Base-by-base conservation (phyloP, 2,797 vertebrate genomes). In the Siniperca undulata region DNA sequence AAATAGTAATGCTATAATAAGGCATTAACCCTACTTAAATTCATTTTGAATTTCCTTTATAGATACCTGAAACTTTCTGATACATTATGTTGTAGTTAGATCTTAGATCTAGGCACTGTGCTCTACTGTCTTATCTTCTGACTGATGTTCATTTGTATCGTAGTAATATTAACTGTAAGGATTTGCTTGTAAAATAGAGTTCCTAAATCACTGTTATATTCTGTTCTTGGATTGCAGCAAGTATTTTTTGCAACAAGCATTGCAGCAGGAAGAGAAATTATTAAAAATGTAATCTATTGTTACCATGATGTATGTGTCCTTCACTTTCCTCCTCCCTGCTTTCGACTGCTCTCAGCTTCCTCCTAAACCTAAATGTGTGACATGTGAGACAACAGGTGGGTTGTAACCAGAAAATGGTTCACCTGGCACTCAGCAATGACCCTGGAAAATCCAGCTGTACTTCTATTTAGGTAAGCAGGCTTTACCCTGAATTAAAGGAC, bases 371-470 rank as follows among this genome's bases (percentile, higher is more conserved):
- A 36, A 66, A 8, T 22, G 13, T 40, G 50, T 64, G 62, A 76
- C 44, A 58, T 34, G 13, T n/a, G 40, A 64, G 27, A 74, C 64
- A 52, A 61, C 74, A 30, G 58, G 62, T 73, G 34, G 19, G 48
- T 38, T 79, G 10, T 9, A 59, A 68, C 38, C 38, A 44, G 70
- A 64, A 76, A 78, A n/a, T 48, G 59, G 19, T 36, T 83, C 70
- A 74, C 55, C 62, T 59, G 66, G 40, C 38, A 56, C 46, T 74
- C 44, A 62, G 65, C 70, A 85, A 56, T 48, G 56, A 73, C 38
- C 48, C 44, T 24, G 69, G 3, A 50, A 81, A 68, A 68, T 65
- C 11, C 59, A 85, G 78, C 56, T 74, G 42, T n/a, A 34, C 52
- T 61, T 42, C 24, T 62, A 2, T 58, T 83, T 56, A 4, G 5